Base-by-base conservation (phyloP, 2,888 invertebrate species). In the Steinernema scapterisci region DNA sequence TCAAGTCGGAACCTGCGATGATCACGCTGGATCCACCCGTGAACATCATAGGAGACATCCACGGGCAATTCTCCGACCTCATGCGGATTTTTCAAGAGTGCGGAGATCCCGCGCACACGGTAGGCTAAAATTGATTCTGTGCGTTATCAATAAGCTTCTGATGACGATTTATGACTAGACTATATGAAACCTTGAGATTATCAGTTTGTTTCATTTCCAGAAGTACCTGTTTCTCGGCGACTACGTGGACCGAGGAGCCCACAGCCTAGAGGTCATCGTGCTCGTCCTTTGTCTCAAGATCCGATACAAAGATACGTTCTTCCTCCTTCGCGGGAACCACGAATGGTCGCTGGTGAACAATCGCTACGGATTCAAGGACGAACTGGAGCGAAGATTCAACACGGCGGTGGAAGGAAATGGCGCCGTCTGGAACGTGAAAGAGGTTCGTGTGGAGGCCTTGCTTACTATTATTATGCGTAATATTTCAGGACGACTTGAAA, bases 311-410 rank as follows among this genome's bases (percentile, higher is more conserved):
- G 73, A 78, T 1, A 74, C 73, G 31, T 71, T 83, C 21, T 78
- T 71, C 73, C 56, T 77, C 44, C 73, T 76, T 11, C 75, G 84
- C 21, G 84, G 84, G 9, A 84, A 84, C 70, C 84, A 84, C 71
- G 84, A 84, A 52, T 83, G 83, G 73, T 79, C 78, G 72, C 82
- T 81, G 56, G 82, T 83, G 7, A 78, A 83, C 54, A 54, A 80
- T 44, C 78, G 80, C 0, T 84, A 84, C 72, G 84, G 84, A 5
- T 82, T 84, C 76, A 82, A 79, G 73, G 83, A 83, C 70, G 84
- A 84, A 63, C 79, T 80, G 31, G 76, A 76, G 45, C 38, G 48
- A 11, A 27, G 76, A 13, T 76, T 76, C 45, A 75, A 76, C 45
- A n/a, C 43, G 16, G 52, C 54, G 16, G 75, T 75, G n/a, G 7